Evolutionary conservation across 1,140 invertebrate species (phyloP), one percentile per base, ranked within the genome.

Genomic region (Sitophilus oryzae): DNA sequence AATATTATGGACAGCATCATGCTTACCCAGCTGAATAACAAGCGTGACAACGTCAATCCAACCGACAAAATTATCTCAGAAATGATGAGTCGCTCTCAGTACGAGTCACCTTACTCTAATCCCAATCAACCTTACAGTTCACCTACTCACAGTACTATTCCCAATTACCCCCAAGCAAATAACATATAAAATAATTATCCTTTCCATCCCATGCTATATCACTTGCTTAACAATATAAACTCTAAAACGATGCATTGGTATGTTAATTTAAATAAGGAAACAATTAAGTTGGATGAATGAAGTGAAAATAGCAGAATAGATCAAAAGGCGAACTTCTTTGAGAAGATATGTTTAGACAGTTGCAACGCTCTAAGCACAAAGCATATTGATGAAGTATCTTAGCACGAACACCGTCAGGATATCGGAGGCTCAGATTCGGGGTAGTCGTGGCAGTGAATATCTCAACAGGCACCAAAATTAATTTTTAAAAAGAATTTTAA

Each of bases 301-400:
- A 19, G 36, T 25, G 50, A 52, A 11, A 18, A 3, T 34, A n/a
- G n/a, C n/a, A 30, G 50, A 21, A 21, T 52, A 36, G 50, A 52
- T 1, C 50, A 52, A 36, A 52, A 30, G 57, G 52, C n/a, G 58
- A 58, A 35, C 41, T 66, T 37, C 46, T 64, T 15, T 21, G 64
- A 25, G 64, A 66, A 53, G 64, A 66, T 36, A 51, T 64, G 2
- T 57, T 64, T 9, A 60, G 63, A 37, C 65, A 63, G 38, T 61
- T 61, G 1, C 65, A 66, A 44, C 50, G 50, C 47, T 40, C 58
- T 5, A 49, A 65, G 37, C 65, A 65, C 18, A 66, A 69, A 30
- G 67, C n/a, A n/a, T 68, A 49, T 59, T 69, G 35, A 63, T 68
- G 61, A 36, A 66, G 15, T 69, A 69, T 53, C 61, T 62, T 11